A percentile compares a stretch with the other conserved stretches of the same genome.
phyloP scores from a whole-genome alignment of 2,113 vertebrate genomes.

The Calonectris borealis region DNA sequence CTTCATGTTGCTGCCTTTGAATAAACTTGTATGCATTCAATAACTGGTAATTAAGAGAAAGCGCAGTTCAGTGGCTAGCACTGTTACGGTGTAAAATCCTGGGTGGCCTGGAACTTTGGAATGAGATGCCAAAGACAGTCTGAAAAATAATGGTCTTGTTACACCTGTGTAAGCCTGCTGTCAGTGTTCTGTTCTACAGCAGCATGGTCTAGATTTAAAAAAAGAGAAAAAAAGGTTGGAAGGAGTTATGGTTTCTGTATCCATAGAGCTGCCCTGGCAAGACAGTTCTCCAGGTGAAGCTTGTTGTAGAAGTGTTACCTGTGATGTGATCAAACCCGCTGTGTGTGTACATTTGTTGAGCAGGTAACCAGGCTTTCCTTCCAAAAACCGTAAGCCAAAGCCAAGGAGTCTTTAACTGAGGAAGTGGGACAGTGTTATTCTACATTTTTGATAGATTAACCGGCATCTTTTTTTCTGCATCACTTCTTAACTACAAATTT shows the following conservation, averaged over 20 bases:
- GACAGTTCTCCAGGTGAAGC: neutral
- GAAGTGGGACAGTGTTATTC: neutral
- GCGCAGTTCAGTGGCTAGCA: neutral
- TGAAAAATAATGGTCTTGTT: neutral
- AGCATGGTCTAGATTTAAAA: neutral
- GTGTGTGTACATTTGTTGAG: neutral
- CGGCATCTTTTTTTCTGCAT: neutral
- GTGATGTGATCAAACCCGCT: neutral
- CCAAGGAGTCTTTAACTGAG: neutral
- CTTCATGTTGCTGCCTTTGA: neutral
- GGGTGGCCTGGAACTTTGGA: neutral
- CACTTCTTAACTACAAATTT: neutral
- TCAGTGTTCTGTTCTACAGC: neutral
- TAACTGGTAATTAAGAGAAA: neutral
- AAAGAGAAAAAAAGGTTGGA: accelerated
- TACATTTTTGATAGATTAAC: neutral
- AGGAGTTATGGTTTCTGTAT: neutral
- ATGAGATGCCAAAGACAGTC: neutral
- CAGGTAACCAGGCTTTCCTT: neutral
- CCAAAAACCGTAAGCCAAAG: neutral
- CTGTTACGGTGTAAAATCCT: neutral
- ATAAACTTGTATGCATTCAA: neutral
- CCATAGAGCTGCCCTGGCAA: neutral
- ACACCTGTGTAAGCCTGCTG: neutral
- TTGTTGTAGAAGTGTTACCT: neutral